Percentiles rank a stretch among this genome's conserved stretches.
Evolutionary conservation across 2,888 invertebrate genomes (phyloP).

Genomic region (Meliscaeva auricollis): DNA sequence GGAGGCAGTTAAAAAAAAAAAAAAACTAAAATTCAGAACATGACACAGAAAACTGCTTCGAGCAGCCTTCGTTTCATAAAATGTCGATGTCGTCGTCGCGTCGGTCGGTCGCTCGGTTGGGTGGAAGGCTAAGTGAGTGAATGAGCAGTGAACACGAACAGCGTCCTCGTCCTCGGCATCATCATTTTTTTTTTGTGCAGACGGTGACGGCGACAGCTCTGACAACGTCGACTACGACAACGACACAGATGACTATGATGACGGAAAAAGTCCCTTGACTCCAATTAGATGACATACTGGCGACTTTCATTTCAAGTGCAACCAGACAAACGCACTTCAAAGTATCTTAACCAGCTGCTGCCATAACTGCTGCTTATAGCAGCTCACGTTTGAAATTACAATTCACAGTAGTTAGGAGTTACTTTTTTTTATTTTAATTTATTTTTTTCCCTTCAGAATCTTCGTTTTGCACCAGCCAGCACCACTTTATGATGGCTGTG

Average conservation of each 20-base stretch:
- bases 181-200: constrained; percentile 46
- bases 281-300: constrained; percentile 76
- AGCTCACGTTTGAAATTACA: constrained; percentile 75
- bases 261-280: constrained; percentile 74
- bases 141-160: constrained; percentile 33
- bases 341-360: constrained; percentile 71
- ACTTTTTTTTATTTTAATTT: constrained; percentile 1
- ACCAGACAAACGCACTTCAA: constrained; percentile 76
- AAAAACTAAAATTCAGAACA: constrained; percentile 43
- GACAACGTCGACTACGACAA: not conserved
- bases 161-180: constrained; percentile 37
- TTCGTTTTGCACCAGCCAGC: constrained; percentile 3
- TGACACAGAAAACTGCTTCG: constrained; percentile 63
- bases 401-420: constrained; percentile 61
- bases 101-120: too few species aligned
- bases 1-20: not conserved
- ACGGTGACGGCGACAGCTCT: constrained; percentile 7
- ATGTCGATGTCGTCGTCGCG: not conserved
- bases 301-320: constrained; percentile 76
- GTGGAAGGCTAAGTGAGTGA: constrained; percentile 52
- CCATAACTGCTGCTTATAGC: constrained; percentile 57
- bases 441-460: constrained; percentile 17
- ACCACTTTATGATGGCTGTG: constrained; percentile 34
- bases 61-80: constrained; percentile 16
- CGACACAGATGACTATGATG: constrained; percentile 65